These are phyloP conservation scores for Siphamia tubifer DNA, from an alignment of 2,113 vertebrate species.

Conservation along the genomic window DNA sequence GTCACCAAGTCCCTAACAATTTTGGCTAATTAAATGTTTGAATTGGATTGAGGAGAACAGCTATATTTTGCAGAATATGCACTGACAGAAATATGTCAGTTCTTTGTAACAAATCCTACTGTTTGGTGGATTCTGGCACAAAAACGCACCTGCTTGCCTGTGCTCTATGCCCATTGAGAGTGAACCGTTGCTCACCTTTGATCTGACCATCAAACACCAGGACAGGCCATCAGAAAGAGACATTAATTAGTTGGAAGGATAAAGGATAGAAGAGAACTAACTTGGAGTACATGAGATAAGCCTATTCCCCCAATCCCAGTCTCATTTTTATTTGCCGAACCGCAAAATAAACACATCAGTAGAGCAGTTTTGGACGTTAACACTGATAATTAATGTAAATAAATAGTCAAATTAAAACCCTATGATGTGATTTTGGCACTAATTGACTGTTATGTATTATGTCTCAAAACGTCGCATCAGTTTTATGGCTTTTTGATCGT, in stretches of 20 bases:
- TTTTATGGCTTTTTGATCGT: slow-evolving; percentile 3
- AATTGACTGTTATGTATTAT: not conserved
- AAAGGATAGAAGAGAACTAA: slow-evolving; percentile 29
- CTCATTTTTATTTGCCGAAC: not conserved
- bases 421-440: not conserved
- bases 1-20: no score
- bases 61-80: no score
- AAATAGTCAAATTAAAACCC: not conserved
- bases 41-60: no score
- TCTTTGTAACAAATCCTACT: no score
- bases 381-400: not conserved
- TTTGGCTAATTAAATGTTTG: no score
- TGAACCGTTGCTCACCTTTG: slow-evolving; percentile 56
- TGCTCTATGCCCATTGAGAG: slow-evolving; percentile 12
- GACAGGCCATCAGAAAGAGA: slow-evolving; percentile 35
- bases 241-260: slow-evolving; percentile 37
- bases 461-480: not conserved
- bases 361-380: not conserved
- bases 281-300: slow-evolving; percentile 5
- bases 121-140: slow-evolving; percentile 19
- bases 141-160: slow-evolving; percentile 51
- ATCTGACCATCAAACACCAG: slow-evolving; percentile 67
- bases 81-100: no score
- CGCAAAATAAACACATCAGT: not conserved
- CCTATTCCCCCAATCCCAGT: not conserved